A percentile compares a stretch with the other conserved stretches of the same genome.
Evolutionary conservation across 2,113 vertebrate genomes (phyloP).

Genomic region (Gorsachius goisagi): DNA sequence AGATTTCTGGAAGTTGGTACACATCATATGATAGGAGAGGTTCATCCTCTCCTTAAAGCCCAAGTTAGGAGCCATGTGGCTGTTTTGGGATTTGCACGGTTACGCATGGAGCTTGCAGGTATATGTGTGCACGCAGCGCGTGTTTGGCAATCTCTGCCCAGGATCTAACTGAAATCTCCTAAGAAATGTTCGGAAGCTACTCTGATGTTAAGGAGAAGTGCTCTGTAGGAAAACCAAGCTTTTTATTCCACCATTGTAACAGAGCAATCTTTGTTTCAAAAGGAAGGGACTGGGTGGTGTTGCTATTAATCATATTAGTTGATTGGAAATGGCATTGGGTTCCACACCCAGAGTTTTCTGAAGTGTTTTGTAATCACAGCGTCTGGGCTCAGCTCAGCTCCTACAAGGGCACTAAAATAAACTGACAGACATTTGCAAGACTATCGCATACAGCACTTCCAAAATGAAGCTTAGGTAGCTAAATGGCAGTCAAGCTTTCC

Average conservation of each 20-base stretch:
- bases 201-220: background rate
- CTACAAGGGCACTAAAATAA: background rate
- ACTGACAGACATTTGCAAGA: background rate
- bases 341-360: background rate
- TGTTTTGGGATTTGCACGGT: background rate
- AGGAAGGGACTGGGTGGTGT: background rate
- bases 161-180: background rate
- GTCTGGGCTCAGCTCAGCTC: background rate
- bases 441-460: background rate
- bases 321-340: background rate
- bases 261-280: background rate
- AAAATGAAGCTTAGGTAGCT: background rate
- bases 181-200: background rate
- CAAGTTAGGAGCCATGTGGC: accelerated
- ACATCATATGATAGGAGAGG: background rate
- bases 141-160: background rate
- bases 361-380: background rate
- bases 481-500: background rate
- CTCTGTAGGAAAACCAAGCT: background rate
- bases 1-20: background rate
- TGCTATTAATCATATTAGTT: background rate
- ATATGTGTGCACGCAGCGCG: accelerated
- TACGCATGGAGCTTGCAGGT: background rate
- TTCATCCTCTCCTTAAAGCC: background rate
- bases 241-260: background rate